phyloP scores from a whole-genome alignment of 1,140 invertebrate species.

The Glossosoma conforme region DNA sequence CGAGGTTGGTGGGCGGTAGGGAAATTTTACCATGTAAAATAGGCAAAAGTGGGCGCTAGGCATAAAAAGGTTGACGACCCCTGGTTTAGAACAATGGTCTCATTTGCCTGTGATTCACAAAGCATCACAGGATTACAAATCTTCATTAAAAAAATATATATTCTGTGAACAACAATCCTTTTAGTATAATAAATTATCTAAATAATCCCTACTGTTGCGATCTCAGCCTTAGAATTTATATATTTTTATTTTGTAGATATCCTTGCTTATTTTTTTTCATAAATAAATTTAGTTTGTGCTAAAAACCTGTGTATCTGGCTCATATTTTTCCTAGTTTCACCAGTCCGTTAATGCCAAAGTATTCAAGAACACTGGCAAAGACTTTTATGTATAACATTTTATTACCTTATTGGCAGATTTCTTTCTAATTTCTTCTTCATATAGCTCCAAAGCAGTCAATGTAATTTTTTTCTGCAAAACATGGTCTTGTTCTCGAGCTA shows the following conservation, averaged over 20 bases:
- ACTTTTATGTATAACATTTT: neutral
- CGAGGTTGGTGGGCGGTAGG: no score
- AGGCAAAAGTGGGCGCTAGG: no score
- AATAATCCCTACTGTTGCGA: no score
- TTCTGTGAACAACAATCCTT: no score
- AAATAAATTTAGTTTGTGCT: neutral
- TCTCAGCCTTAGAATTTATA: neutral
- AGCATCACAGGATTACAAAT: no score
- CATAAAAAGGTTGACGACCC: no score
- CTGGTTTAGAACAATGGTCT: no score
- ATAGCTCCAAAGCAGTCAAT: constrained; percentile 1
- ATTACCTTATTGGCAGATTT: constrained; percentile 16
- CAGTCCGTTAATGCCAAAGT: neutral
- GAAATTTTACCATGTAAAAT: no score
- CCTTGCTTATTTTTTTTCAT: neutral
- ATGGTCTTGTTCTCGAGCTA: constrained; percentile 9
- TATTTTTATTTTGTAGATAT: neutral
- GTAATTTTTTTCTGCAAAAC: constrained; percentile 8
- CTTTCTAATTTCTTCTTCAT: constrained; percentile 15
- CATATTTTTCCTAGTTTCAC: neutral
- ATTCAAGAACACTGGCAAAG: neutral
- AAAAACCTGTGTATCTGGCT: neutral
- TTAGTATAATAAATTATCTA: no score
- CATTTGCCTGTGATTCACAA: no score
- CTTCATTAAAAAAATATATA: no score